Percentiles rank a stretch among this genome's conserved stretches.
phyloP scores from a whole-genome alignment of 2,113 vertebrate species.

The Potamarius usumacintae region DNA sequence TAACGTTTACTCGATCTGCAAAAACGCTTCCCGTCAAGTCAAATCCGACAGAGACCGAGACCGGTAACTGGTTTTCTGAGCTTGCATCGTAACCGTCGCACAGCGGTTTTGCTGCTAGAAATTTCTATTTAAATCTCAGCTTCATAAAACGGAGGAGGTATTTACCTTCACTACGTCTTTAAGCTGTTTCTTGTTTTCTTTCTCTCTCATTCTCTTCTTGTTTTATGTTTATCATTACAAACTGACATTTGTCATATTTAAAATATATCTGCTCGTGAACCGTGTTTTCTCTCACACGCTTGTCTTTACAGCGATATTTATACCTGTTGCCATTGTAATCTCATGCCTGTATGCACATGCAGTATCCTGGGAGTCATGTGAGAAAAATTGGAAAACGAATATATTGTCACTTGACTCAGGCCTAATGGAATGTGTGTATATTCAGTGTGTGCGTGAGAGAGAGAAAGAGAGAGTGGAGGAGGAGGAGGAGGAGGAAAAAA shows the following conservation, averaged over 20 bases:
- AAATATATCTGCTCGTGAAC: conserved; percentile 44
- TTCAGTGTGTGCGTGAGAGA: background rate
- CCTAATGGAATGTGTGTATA: conserved; percentile 29
- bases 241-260: conserved; percentile 27
- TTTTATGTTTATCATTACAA: conserved; percentile 4
- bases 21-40: conserved; percentile 42
- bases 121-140: background rate
- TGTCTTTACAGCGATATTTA: conserved; percentile 43
- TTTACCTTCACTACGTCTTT: background rate
- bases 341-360: conserved; percentile 44
- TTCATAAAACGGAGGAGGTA: background rate
- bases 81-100: conserved; percentile 4
- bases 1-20: conserved; percentile 42
- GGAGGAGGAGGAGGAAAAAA: background rate
- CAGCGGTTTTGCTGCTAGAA: background rate
- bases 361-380: conserved; percentile 45
- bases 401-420: conserved; percentile 34
- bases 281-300: conserved; percentile 12
- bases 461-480: background rate
- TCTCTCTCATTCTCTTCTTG: background rate
- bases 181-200: background rate
- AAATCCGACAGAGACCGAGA: conserved; percentile 32
- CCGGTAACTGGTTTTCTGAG: background rate
- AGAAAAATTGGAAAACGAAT: conserved; percentile 38
- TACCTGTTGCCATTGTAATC: conserved; percentile 60